These are phyloP conservation scores for Melitaea athalia DNA, from an alignment of 2,888 invertebrate genomes.

Conservation along the genomic window DNA sequence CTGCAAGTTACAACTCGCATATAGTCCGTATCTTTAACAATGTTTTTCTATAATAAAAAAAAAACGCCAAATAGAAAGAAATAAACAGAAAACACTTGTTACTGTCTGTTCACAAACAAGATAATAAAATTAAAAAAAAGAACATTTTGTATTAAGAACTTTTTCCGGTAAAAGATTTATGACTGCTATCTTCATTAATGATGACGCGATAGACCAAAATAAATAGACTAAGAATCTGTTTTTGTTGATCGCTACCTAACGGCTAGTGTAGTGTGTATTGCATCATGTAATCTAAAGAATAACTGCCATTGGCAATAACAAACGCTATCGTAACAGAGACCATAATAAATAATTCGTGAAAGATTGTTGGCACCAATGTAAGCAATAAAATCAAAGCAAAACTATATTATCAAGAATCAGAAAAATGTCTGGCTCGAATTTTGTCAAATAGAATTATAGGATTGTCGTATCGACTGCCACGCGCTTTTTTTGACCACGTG, in stretches of 20 bases:
- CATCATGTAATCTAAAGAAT: conserved; percentile 19
- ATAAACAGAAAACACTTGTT: too few species aligned
- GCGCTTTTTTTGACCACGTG: conserved; percentile 43
- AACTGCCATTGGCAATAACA: conserved; percentile 28
- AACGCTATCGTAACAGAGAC: conserved; percentile 13
- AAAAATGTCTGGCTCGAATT: conserved; percentile 23
- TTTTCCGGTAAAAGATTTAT: too few species aligned
- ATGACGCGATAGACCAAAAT: background rate
- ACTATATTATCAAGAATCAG: conserved; percentile 7
- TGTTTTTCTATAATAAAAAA: too few species aligned
- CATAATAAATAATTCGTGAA: conserved; percentile 28
- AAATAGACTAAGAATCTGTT: background rate
- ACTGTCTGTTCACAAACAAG: too few species aligned
- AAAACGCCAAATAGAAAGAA: too few species aligned
- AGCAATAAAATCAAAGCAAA: conserved; percentile 13
- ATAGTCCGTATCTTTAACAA: too few species aligned
- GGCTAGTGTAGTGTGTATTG: conserved; percentile 8
- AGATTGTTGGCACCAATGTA: conserved; percentile 25
- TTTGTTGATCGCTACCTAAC: conserved; percentile 10
- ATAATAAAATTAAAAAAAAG: too few species aligned
- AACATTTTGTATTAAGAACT: too few species aligned
- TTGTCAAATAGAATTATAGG: conserved; percentile 32
- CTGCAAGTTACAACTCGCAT: too few species aligned
- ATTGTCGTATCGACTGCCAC: conserved; percentile 37
- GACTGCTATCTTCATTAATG: too few species aligned